Base-by-base conservation (phyloP, 2,888 invertebrate species). In the Megastigmus dorsalis region DNA sequence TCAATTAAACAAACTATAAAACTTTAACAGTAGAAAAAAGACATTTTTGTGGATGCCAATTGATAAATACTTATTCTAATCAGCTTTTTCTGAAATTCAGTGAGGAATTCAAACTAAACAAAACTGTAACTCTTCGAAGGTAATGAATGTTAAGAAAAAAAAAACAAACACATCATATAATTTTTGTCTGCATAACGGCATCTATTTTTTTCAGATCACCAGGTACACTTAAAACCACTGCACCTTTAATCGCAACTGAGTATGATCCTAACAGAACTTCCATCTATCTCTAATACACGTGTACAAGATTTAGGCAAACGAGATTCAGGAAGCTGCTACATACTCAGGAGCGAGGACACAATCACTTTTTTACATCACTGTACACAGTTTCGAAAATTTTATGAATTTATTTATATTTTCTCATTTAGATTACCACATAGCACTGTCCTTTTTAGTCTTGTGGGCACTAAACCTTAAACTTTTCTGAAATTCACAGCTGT, bases 281-380 rank as follows among this genome's bases (percentile, higher is more conserved):
- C 52, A 55, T 65, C 15, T 1, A 65, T 65, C 72, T 75, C 67
- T 36, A 55, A 38, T 45, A 62, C 13, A 5, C 6, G 28, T 52
- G 18, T 59, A 71, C 70, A 68, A 55, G 59, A 52, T 54, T 69
- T 62, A 69, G 38, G 65, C 36, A 62, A 20, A 36, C 23, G 36
- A 70, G 62, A 74, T 66, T 62, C 20, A 62, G 45, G 45, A 69
- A 72, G 30, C 38, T 66, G 62, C 80, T 79, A 79, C 67, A 70
- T 81, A 79, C 84, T 83, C 82, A 81, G 82, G 79, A 79, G 79
- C 82, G 80, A 83, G 77, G 80, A 81, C 85, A 85, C 84, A 82
- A 84, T 82, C 86, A 85, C 85, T 85, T 78, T 82, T 83, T 81
- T 84, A 86, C 85, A 87, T 85, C 86, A 87, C 87, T 87, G 82